Evolutionary conservation across 2,797 vertebrate genomes (phyloP), one percentile per base, ranked within the genome.

Genomic region (Coccyzus lansbergi): DNA sequence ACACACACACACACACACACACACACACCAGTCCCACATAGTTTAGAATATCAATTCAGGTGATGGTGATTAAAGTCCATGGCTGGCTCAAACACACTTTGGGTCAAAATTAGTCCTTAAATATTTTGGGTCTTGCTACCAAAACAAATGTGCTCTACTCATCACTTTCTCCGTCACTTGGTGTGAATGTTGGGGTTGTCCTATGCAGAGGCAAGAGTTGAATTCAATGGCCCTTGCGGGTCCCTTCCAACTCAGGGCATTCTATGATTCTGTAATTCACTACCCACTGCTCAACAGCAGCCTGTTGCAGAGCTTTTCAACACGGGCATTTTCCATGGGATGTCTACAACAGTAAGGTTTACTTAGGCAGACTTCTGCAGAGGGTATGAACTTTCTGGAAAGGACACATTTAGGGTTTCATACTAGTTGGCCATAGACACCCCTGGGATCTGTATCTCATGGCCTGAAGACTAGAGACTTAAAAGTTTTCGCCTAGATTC

Each of bases 401-500:
- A 92, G 79, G 79, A 86, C 55, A 12, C 2, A 10, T 33, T 92
- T 34, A 77, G 69, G 69, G 79, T 56, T 71, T 64, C 0, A 0
- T 77, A 18, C 33, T 67, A 62, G 71, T 77, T 75, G 87, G 65
- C 53, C 72, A 10, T 10, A 81, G 90, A 90, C 80, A 71, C 90
- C 62, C 53, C 62, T 0, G 31, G 85, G 91, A 95, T 69, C 82
- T 74, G 58, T 21, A 62, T 62, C 65, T 86, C 88, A 71, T 80
- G 67, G 74, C 11, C 70, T 86, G 59, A 79, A 86, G 83, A 75
- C 85, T 65, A 53, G 55, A 36, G 44, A 79, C 55, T 88, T 86
- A 21, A n/a, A 86, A 49, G 26, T 88, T 94, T 94, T 94, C 74
- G 76, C 52, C 22, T 36, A 74, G 83, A 90, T 88, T 86, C 86